Conservation (phyloP, 2,888 invertebrate species). For the Steromphala cineraria region DNA sequence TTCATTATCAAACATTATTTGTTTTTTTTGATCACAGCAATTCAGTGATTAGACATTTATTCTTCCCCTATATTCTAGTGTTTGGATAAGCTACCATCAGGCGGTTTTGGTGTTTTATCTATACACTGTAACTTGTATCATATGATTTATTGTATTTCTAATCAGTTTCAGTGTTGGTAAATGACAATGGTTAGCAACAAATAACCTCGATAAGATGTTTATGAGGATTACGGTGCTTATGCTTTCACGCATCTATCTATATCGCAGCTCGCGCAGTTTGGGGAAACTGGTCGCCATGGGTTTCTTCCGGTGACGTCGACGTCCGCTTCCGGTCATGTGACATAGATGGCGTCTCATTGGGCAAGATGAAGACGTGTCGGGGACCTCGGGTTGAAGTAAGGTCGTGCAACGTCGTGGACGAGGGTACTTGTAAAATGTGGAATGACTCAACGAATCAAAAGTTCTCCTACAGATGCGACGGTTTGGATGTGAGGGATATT, state of each 20-base stretch:
- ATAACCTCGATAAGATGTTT: neutral
- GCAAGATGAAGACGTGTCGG: conserved; percentile 28
- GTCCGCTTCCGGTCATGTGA: conserved; percentile 54
- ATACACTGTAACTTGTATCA: no score
- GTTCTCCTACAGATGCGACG: conserved; percentile 41
- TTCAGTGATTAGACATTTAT: no score
- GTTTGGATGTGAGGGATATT: conserved; percentile 40
- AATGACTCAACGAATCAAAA: conserved; percentile 26
- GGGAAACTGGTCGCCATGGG: conserved; percentile 61
- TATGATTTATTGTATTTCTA: no score
- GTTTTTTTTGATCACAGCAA: no score
- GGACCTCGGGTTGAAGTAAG: conserved; percentile 36
- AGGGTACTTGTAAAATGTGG: conserved; percentile 24
- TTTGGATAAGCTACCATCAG: no score
- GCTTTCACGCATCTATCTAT: neutral
- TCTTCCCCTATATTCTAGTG: no score
- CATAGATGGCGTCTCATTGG: conserved; percentile 13
- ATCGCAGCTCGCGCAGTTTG: conserved; percentile 34
- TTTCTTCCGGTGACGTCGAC: conserved; percentile 52
- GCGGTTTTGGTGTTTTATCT: no score
- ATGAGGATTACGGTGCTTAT: neutral
- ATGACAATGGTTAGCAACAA: no score
- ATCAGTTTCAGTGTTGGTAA: no score
- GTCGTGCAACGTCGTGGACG: conserved; percentile 28
- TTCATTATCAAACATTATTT: no score